phyloP scores from a whole-genome alignment of 2,113 vertebrate species.

The Tapirus terrestris region DNA sequence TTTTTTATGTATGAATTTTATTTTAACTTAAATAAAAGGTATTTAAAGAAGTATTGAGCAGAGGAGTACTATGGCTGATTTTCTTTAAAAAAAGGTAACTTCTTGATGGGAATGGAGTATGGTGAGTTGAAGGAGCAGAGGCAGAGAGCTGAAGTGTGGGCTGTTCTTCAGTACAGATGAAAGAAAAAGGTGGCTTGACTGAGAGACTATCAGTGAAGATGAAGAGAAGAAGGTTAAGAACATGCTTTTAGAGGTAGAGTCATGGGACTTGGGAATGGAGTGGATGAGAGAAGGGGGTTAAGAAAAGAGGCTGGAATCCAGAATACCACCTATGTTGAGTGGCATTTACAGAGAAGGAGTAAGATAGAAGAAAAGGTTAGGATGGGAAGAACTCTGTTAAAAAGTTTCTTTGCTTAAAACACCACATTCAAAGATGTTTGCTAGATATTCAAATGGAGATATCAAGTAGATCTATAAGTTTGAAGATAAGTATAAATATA shows the following conservation, averaged over 20 bases:
- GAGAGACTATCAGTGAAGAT: neutral
- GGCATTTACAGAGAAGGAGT: neutral
- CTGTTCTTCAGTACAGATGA: neutral
- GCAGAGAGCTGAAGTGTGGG: no score
- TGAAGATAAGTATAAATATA: no score
- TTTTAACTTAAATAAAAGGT: neutral
- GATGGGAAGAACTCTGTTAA: neutral
- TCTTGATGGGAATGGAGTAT: neutral
- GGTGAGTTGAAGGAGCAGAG: neutral
- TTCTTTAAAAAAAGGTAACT: neutral
- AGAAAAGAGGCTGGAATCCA: neutral
- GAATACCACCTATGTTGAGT: neutral
- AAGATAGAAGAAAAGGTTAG: neutral
- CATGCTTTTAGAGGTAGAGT: neutral
- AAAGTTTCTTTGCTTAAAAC: neutral
- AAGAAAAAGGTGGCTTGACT: neutral
- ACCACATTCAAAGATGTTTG: neutral
- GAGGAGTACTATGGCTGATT: neutral
- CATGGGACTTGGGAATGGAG: no score
- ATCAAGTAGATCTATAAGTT: neutral
- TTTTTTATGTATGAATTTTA: neutral
- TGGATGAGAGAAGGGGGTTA: no score
- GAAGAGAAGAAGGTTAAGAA: neutral
- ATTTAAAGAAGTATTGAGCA: neutral
- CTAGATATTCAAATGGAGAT: neutral